These are phyloP conservation scores for Leucophora obtusa DNA, from an alignment of 2,888 invertebrate species.

Conservation along the genomic window DNA sequence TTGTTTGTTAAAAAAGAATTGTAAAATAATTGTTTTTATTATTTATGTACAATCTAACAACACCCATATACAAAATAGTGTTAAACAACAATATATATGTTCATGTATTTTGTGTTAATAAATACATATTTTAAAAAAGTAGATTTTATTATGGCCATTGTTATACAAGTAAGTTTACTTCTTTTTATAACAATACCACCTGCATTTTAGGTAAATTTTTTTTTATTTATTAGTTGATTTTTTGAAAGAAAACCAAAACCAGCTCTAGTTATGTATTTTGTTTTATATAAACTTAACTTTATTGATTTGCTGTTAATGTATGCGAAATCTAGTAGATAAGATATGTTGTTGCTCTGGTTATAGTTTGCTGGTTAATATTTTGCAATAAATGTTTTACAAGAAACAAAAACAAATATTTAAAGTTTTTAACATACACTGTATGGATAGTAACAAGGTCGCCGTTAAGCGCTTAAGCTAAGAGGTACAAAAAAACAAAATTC, in stretches of 20 bases:
- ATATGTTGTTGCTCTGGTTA: constrained; percentile 61
- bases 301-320: constrained; percentile 3
- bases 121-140: neutral
- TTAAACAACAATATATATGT: neutral
- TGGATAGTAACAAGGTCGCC: neutral
- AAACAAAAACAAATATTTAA: neutral
- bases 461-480: neutral
- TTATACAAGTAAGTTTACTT: neutral
- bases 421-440: neutral
- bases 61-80: neutral
- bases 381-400: constrained; percentile 46
- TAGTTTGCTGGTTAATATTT: constrained; percentile 43
- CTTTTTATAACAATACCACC: constrained; percentile 45
- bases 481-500: neutral
- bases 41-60: neutral
- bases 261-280: neutral
- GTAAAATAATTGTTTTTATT: neutral
- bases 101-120: neutral
- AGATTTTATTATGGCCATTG: neutral
- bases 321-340: constrained; percentile 24
- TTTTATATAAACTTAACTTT: neutral
- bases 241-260: constrained; percentile 7
- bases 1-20: neutral
- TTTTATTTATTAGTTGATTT: neutral
- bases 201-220: constrained; percentile 43